Base-by-base conservation (phyloP, 1,140 invertebrate species). In the Procambarus virginalis region DNA sequence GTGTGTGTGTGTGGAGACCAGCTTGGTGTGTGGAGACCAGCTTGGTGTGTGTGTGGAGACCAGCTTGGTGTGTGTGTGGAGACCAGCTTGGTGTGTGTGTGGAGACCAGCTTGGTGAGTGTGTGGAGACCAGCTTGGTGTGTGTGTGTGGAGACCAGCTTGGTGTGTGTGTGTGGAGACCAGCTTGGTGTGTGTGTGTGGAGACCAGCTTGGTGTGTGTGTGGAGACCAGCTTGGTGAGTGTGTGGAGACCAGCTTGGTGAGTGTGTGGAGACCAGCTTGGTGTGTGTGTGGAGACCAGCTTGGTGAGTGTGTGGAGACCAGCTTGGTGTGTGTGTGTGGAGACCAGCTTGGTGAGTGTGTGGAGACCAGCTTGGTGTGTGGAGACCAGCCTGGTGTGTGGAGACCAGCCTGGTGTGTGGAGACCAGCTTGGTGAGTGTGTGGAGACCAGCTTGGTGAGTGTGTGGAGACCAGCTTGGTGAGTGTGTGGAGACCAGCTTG, bases 271-370 rank as follows among this genome's bases (percentile, higher is more conserved):
- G 64, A 10, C 12, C 64, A 68, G 17, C 17, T 4, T 68, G 64
- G 64, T 68, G 64, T 4, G 64, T 17, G n/a, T n/a, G 64, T 68
- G 64, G 64, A 17, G 17, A 10, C 12, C 64, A 68, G 17, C 64
- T 4, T 68, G 64, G 64, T 68, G 64, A 3, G 64, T 20, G 17
- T 68, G 3, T 4, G 10, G 64, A 20, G 64, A 10, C 12, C 64
- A 68, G 17, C 17, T 4, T 68, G 64, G 64, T 68, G n/a, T n/a
- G n/a, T n/a, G n/a, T n/a, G n/a, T n/a, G n/a, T n/a, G n/a, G n/a
- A n/a, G 82, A 60, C 83, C 14, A 91, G 88, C 64, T 70, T 90
- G 68, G 88, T 90, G 46, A 87, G 85, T 20, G 60, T 73, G n/a
- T n/a, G 8, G n/a, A n/a, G n/a, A n/a, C n/a, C n/a, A n/a, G n/a